phyloP scores from a whole-genome alignment of 2,113 vertebrate genomes.

The Chionodraco myersi region DNA sequence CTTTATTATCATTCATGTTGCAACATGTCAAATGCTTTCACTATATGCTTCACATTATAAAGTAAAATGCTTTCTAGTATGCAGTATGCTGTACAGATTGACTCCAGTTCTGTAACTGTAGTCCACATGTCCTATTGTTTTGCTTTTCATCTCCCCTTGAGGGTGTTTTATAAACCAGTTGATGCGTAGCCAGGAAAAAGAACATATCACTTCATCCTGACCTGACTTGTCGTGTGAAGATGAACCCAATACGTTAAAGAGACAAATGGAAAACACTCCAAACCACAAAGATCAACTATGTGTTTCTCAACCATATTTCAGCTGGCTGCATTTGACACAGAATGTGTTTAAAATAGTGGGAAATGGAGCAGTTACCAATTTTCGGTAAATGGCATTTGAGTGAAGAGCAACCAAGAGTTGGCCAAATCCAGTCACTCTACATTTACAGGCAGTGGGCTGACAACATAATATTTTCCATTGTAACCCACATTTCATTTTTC shows the following conservation, averaged over 20 bases:
- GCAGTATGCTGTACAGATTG: neutral
- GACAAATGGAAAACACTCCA: slow-evolving; percentile 54
- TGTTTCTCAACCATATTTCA: slow-evolving; percentile 29
- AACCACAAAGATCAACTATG: slow-evolving; percentile 39
- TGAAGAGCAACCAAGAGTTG: slow-evolving; percentile 15
- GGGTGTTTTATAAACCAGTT: slow-evolving; percentile 19
- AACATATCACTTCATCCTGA: slow-evolving; percentile 40
- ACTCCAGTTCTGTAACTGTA: slow-evolving; percentile 13
- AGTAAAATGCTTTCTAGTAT: too few relatives aligned
- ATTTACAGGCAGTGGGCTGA: slow-evolving; percentile 38
- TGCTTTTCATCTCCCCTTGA: slow-evolving; percentile 16
- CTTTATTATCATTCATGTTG: neutral
- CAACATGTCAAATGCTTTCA: neutral
- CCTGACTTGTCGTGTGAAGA: slow-evolving; percentile 34
- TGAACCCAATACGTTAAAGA: slow-evolving; percentile 39
- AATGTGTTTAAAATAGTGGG: slow-evolving; percentile 48
- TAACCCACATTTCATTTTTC: neutral
- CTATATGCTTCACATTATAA: too few relatives aligned
- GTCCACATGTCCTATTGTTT: slow-evolving; percentile 8
- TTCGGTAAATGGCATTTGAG: slow-evolving; percentile 34
- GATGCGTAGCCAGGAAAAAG: slow-evolving; percentile 32
- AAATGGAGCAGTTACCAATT: slow-evolving; percentile 51
- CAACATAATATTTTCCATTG: slow-evolving; percentile 21
- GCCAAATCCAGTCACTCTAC: slow-evolving; percentile 42
- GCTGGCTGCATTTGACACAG: slow-evolving; percentile 47